These are phyloP conservation scores for Avahi laniger DNA, from an alignment of 2,797 vertebrate genomes.

Conservation along the genomic window DNA sequence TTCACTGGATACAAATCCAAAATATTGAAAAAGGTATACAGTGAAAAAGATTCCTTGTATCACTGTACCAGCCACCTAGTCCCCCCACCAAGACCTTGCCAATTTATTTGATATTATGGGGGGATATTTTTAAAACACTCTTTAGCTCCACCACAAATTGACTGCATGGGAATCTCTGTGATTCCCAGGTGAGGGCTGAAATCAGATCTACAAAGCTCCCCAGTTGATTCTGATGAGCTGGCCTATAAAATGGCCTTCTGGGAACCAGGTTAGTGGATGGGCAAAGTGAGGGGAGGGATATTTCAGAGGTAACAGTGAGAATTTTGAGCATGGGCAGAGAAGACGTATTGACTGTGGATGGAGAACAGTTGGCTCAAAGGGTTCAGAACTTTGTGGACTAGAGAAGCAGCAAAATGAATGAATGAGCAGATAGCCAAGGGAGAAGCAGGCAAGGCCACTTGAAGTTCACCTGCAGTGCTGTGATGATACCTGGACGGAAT, in stretches of 20 bases:
- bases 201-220: neutral
- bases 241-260: neutral
- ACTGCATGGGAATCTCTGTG: neutral
- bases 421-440: neutral
- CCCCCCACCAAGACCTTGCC: neutral
- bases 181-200: neutral
- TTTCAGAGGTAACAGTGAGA: neutral
- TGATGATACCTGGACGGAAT: neutral
- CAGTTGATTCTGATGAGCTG: neutral
- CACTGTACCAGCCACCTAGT: neutral
- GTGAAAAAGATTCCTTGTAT: neutral
- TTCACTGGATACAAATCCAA: neutral
- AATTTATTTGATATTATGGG: neutral
- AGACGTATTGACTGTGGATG: neutral
- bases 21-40: neutral
- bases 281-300: neutral
- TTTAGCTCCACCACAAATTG: neutral
- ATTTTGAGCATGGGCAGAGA: neutral
- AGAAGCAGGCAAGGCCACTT: neutral
- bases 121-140: neutral
- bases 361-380: neutral
- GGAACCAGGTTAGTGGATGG: neutral
- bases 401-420: neutral
- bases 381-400: neutral
- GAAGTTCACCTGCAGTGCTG: neutral